Evolutionary conservation across 2,797 vertebrate genomes (phyloP).

Genomic region (Rallus crepitans): DNA sequence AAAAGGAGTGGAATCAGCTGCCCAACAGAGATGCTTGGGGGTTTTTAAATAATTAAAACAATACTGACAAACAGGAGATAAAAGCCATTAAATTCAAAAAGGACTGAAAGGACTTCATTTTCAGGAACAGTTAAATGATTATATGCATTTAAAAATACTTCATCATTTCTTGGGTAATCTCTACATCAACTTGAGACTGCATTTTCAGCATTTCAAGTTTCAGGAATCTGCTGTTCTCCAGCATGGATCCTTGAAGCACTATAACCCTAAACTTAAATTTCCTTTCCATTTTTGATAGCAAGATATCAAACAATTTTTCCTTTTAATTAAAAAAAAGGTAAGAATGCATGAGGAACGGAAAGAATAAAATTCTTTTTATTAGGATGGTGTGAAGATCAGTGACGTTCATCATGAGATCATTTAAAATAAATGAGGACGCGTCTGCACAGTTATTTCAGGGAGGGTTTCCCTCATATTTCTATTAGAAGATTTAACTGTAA

Average conservation of each 20-base stretch:
- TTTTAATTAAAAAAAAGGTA: neutral
- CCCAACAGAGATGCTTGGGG: accelerated
- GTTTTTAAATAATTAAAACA: accelerated
- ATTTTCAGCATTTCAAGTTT: neutral
- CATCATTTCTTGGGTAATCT: neutral
- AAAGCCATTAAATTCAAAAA: neutral
- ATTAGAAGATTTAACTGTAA: neutral
- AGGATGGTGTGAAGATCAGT: neutral
- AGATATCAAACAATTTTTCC: neutral
- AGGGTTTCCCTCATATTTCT: neutral
- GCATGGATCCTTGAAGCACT: neutral
- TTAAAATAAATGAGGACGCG: neutral
- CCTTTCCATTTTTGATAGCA: neutral
- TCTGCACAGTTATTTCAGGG: neutral
- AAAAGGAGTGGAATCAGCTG: neutral
- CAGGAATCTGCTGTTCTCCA: neutral
- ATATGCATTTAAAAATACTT: neutral
- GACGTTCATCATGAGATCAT: neutral
- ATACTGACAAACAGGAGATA: neutral
- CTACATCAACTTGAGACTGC: neutral
- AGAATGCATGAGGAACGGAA: too few species aligned
- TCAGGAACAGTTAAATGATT: neutral
- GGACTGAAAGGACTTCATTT: neutral
- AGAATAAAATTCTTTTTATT: neutral
- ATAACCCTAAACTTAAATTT: neutral